Percentiles rank a stretch among this genome's conserved stretches.
Evolutionary conservation across 2,888 invertebrate genomes (phyloP).

Genomic region (Apamea monoglypha): DNA sequence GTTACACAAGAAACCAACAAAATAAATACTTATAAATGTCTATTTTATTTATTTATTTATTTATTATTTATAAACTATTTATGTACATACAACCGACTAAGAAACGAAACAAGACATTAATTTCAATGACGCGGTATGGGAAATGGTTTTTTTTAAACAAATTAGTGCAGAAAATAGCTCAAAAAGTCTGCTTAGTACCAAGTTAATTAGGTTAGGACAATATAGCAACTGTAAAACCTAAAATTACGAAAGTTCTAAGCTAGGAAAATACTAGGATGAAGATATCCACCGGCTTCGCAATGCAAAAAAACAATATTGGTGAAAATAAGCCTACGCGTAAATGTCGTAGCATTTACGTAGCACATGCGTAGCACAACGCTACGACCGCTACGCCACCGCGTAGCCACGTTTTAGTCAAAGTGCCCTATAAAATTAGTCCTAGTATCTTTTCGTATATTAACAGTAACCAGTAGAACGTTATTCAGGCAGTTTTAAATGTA

Average conservation of each 20-base stretch:
- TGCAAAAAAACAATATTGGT: constrained; percentile 1
- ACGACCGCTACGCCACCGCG: constrained; percentile 39
- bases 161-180: not conserved
- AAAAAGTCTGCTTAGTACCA: not conserved
- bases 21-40: too few relatives aligned
- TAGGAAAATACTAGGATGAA: not conserved
- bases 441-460: constrained; percentile 32
- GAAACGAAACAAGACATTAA: not conserved
- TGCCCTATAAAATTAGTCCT: constrained; percentile 24
- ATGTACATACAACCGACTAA: not conserved
- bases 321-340: constrained; percentile 4
- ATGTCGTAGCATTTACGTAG: constrained; percentile 49
- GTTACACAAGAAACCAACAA: not conserved
- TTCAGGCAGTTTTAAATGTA: constrained; percentile 47
- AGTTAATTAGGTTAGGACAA: not conserved
- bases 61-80: not conserved
- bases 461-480: constrained; percentile 26
- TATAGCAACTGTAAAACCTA: not conserved
- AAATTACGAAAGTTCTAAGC: not conserved
- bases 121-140: not conserved
- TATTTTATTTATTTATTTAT: not conserved
- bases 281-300: not conserved
- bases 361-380: constrained; percentile 43
- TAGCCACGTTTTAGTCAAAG: constrained; percentile 7
- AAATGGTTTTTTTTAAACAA: not conserved